phyloP scores from a whole-genome alignment of 2,113 vertebrate genomes.

The Edolisoma coerulescens region DNA sequence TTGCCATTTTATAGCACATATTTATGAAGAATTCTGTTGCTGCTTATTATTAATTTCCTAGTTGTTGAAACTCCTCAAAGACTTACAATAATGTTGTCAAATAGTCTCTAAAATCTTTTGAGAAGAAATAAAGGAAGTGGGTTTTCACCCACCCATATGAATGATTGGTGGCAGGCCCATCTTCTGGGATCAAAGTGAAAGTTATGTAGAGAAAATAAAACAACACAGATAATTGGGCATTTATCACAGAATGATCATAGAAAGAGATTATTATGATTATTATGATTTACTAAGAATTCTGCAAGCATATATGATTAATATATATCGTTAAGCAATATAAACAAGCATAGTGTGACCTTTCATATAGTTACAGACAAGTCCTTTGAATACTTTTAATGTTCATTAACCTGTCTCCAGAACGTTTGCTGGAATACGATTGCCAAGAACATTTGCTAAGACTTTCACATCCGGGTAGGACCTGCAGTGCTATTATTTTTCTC shows the following conservation, averaged over 20 bases:
- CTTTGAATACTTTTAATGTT: background rate
- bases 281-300: background rate
- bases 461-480: background rate
- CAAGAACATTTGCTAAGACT: background rate
- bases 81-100: background rate
- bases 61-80: background rate
- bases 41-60: background rate
- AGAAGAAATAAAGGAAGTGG: background rate
- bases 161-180: fast-evolving
- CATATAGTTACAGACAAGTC: background rate
- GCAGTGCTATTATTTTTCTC: background rate
- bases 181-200: background rate
- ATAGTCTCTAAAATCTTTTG: background rate
- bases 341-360: background rate
- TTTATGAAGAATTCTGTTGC: background rate
- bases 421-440: background rate
- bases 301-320: background rate
- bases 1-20: background rate
- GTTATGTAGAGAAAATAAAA: background rate
- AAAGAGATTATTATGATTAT: background rate
- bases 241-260: background rate
- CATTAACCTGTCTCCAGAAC: background rate
- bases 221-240: background rate
- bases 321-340: background rate
- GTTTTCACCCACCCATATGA: background rate